Conservation (phyloP, 2,113 vertebrate species). For the Rutilus rutilus region DNA sequence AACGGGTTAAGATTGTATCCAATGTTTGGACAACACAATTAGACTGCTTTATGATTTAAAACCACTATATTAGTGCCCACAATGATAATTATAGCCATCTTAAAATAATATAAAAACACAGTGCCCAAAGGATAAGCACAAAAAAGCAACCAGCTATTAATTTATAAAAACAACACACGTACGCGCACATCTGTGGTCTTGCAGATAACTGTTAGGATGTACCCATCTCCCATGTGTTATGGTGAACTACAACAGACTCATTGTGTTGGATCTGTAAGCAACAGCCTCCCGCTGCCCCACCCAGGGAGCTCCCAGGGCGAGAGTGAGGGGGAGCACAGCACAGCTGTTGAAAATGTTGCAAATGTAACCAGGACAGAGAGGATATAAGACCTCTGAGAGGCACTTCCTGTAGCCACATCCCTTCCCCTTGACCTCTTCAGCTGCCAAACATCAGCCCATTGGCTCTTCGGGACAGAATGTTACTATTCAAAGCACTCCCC, state of each 20-base stretch:
- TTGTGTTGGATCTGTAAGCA: slow-evolving; percentile 55
- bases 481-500: slow-evolving; percentile 48
- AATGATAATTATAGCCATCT: neutral
- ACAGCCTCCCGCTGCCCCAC: slow-evolving; percentile 50
- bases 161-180: slow-evolving; percentile 23
- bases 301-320: slow-evolving; percentile 43
- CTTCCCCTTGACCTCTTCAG: slow-evolving; percentile 63
- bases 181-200: slow-evolving; percentile 13
- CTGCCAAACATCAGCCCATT: slow-evolving; percentile 72
- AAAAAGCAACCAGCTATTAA: neutral
- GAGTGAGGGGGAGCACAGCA: slow-evolving; percentile 41
- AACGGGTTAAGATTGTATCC: neutral
- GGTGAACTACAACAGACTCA: slow-evolving; percentile 52
- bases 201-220: slow-evolving; percentile 32
- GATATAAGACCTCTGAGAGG: slow-evolving; percentile 73
- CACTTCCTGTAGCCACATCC: slow-evolving; percentile 75
- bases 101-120: neutral
- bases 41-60: neutral
- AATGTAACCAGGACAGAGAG: slow-evolving; percentile 64
- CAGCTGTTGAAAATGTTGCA: slow-evolving; percentile 72
- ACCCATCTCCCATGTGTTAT: slow-evolving; percentile 48
- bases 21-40: neutral
- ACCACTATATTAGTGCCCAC: neutral
- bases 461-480: slow-evolving; percentile 67
- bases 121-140: neutral